Evolutionary conservation across 2,888 invertebrate genomes (phyloP).

Genomic region (Dusona sp.): DNA sequence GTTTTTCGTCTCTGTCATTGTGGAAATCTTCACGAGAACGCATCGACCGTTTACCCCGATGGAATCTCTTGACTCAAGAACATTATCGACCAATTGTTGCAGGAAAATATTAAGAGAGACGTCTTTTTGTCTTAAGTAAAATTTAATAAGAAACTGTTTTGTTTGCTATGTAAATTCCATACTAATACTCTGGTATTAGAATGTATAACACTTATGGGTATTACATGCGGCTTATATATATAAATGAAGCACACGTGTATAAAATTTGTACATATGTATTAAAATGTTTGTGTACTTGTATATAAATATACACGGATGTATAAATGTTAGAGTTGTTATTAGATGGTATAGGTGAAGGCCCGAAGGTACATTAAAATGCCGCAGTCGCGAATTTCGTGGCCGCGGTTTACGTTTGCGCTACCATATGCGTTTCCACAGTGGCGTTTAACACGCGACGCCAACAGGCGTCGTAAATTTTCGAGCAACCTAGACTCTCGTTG

Average conservation of each 20-base stretch:
- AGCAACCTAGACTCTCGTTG: conserved; percentile 70
- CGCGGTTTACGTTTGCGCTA: conserved; percentile 70
- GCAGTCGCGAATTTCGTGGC: conserved; percentile 75
- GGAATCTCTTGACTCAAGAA: no score
- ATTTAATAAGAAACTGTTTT: neutral
- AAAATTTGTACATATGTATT: conserved; percentile 3
- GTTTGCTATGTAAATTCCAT: neutral
- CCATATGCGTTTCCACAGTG: conserved; percentile 72
- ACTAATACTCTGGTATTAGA: neutral
- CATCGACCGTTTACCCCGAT: no score
- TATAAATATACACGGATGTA: conserved; percentile 1
- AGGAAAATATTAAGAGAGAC: no score
- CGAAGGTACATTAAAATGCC: conserved; percentile 73
- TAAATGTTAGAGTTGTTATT: conserved; percentile 26
- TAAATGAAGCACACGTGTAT: conserved; percentile 7
- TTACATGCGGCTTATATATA: neutral
- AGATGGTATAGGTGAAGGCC: conserved; percentile 57
- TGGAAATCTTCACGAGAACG: no score
- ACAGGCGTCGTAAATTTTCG: conserved; percentile 70
- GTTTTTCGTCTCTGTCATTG: no score
- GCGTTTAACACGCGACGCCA: conserved; percentile 61
- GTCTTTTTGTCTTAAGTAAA: no score
- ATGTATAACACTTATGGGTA: neutral
- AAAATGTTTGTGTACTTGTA: conserved; percentile 8
- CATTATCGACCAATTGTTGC: no score